A percentile compares a stretch with the other conserved stretches of the same genome.
These are phyloP conservation scores for Phasianus colchicus DNA, from an alignment of 2,113 vertebrate genomes.

Conservation along the genomic window DNA sequence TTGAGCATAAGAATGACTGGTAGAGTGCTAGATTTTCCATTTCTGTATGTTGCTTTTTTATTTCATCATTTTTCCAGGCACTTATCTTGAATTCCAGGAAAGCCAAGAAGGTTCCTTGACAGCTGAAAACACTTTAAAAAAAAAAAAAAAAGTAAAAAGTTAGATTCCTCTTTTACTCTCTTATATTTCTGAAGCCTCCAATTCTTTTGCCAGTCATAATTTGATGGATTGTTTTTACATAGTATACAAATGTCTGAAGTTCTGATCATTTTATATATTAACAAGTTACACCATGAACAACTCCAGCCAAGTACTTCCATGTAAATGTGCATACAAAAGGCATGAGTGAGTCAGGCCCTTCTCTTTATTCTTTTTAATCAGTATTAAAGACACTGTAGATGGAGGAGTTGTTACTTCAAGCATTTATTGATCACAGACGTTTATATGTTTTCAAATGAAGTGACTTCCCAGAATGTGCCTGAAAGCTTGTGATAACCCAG, in stretches of 20 bases:
- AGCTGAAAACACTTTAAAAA: not conserved
- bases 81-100: not conserved
- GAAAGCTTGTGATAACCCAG: not conserved
- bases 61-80: not conserved
- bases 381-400: not conserved
- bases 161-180: not conserved
- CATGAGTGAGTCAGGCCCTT: not conserved
- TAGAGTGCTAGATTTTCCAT: not conserved
- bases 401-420: not conserved
- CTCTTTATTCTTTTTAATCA: not conserved
- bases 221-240: not conserved
- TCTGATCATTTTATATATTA: not conserved
- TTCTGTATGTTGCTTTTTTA: not conserved
- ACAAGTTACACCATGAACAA: not conserved
- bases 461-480: not conserved
- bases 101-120: not conserved
- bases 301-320: not conserved
- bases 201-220: not conserved
- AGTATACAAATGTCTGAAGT: not conserved
- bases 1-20: not conserved
- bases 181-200: not conserved
- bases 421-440: not conserved
- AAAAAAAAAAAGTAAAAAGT: not conserved
- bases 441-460: not conserved
- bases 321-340: not conserved